A percentile compares a stretch with the other conserved stretches of the same genome.
Evolutionary conservation across 2,888 invertebrate genomes (phyloP).

Genomic region (Idaea straminata): DNA sequence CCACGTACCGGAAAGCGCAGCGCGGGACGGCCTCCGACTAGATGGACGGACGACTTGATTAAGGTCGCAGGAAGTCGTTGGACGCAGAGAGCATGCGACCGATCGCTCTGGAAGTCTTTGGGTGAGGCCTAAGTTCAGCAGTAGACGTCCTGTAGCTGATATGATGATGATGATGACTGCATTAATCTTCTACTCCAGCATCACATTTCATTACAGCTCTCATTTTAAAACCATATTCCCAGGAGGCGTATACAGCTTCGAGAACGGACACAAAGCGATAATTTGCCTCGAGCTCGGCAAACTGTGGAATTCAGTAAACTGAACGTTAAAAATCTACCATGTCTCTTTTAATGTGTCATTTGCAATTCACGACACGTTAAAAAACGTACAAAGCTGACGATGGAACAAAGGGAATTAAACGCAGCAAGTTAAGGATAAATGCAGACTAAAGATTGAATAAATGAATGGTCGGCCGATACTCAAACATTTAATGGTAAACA

Average conservation of each 20-base stretch:
- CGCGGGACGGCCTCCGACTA: no score
- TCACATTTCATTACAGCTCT: no score
- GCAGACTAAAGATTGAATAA: not conserved
- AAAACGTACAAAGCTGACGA: not conserved
- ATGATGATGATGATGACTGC: no score
- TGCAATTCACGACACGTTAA: constrained; percentile 1
- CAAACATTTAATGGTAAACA: not conserved
- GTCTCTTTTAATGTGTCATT: not conserved
- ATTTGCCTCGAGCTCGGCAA: not conserved
- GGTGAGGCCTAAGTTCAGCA: no score
- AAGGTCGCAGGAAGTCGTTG: no score
- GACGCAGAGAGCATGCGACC: no score
- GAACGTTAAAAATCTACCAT: not conserved
- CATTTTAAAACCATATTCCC: not conserved
- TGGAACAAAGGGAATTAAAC: not conserved
- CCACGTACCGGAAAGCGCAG: no score
- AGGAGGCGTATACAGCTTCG: not conserved
- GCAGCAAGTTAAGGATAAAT: not conserved
- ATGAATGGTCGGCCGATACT: not conserved
- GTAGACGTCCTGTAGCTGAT: no score
- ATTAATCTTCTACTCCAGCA: no score
- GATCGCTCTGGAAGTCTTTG: no score
- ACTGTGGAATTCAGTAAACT: not conserved
- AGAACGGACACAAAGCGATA: not conserved
- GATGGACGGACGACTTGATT: no score